phyloP scores from a whole-genome alignment of 2,797 vertebrate genomes.

The Adrianichthys oophorus region DNA sequence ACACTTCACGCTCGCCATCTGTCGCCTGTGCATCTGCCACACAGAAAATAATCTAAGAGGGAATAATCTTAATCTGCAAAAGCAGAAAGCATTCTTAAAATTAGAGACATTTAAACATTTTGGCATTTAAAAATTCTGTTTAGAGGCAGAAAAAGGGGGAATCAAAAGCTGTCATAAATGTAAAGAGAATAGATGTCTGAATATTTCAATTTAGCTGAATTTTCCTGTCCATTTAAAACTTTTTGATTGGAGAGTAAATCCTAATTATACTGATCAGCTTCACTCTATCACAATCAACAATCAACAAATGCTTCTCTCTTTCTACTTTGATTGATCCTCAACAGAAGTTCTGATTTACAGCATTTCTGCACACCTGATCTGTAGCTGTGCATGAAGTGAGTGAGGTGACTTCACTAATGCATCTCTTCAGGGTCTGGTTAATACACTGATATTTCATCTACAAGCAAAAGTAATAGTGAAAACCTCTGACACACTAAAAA shows the following conservation, averaged over 20 bases:
- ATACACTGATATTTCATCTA: too few species aligned
- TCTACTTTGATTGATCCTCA: background rate
- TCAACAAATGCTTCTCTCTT: background rate
- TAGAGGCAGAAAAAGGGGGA: background rate
- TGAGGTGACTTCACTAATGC: too few species aligned
- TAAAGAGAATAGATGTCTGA: background rate
- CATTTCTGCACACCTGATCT: too few species aligned
- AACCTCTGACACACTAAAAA: too few species aligned
- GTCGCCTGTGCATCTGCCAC: constrained; percentile 93
- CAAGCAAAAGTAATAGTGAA: too few species aligned
- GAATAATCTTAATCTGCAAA: background rate
- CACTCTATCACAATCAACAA: too few species aligned
- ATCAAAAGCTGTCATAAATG: background rate
- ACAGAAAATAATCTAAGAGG: constrained; percentile 18
- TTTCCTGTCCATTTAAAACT: background rate
- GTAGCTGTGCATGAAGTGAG: too few species aligned
- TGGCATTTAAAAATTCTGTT: background rate
- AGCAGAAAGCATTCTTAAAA: background rate
- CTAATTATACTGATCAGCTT: too few species aligned
- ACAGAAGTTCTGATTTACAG: too few species aligned
- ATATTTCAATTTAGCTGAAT: background rate
- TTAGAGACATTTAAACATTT: background rate
- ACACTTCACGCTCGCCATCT: constrained; percentile 91
- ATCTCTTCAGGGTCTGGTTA: too few species aligned
- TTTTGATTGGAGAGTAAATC: background rate